Base-by-base conservation (phyloP, 2,113 vertebrate genomes). In the Vireo altiloquus region DNA sequence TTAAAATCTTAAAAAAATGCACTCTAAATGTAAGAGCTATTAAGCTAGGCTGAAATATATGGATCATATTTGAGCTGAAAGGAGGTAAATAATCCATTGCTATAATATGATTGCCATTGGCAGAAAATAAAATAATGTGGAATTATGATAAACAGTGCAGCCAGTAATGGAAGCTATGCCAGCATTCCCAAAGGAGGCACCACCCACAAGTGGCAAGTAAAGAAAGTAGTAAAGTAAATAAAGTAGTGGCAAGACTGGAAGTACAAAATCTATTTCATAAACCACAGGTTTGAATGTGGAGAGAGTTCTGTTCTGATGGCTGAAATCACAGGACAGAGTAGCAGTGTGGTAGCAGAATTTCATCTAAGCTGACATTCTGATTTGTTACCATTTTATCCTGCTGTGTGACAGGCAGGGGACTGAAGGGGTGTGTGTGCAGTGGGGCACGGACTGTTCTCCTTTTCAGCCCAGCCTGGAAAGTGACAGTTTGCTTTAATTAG, bases 31-130 rank as follows among this genome's bases (percentile, higher is more conserved):
- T 28, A 76, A 61, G 54, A 80, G 66, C 44, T 85, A 74, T 95
- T 81, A 66, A 80, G 31, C 25, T 88, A 31, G 20, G 39, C 74
- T 87, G 31, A 95, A 78, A 87, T 77, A 79, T 18, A 88, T 91
- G 80, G 66, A 94, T 84, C 63, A 77, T 56, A 50, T 83, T 94
- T 91, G 90, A 96, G 70, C 39, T 71, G 91, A 89, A 94, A 83
- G 64, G 72, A 72, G 82, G 77, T 87, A 89, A 97, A 93, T 78
- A 96, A 96, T 91, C 85, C 35, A 78, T 90, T 84, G 72, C 68
- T 79, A 27, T 54, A 59, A 65, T 20, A 64, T 53, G 88, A 94
- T 93, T 89, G 76, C 74, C 63, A 92, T 54, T 92, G 83, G 52
- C 78, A 97, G 86, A 71, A 87, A 78, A 86, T 50, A 56, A 90